A percentile compares a stretch with the other conserved stretches of the same genome.
These are phyloP conservation scores for Geococcyx californianus DNA, from an alignment of 2,113 vertebrate species.

Conservation along the genomic window DNA sequence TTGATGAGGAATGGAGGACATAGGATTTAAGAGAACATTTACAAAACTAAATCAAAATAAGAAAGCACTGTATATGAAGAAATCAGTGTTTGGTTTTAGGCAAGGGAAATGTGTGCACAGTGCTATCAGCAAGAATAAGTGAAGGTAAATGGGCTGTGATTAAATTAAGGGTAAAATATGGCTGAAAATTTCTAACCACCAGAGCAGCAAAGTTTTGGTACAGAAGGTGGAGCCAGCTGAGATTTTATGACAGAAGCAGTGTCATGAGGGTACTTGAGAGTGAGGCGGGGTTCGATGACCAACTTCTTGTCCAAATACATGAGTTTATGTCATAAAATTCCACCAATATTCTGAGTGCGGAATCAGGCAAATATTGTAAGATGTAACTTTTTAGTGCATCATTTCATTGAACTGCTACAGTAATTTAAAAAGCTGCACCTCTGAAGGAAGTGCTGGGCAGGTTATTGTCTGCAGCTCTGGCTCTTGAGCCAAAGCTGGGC, in stretches of 20 bases:
- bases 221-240: neutral
- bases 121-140: neutral
- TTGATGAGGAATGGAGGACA: neutral
- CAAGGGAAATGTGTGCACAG: neutral
- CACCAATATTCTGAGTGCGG: neutral
- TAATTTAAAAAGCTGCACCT: neutral
- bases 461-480: no score
- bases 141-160: fast-evolving
- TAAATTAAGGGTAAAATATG: neutral
- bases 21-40: neutral
- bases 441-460: fast-evolving
- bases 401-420: neutral
- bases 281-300: neutral
- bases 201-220: neutral
- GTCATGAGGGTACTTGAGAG: neutral
- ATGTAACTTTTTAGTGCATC: neutral
- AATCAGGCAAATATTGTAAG: neutral
- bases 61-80: neutral
- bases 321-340: fast-evolving
- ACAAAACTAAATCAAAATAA: neutral
- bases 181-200: neutral
- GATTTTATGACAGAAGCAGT: neutral
- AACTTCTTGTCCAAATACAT: neutral
- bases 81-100: neutral
- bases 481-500: neutral